phyloP scores from a whole-genome alignment of 2,888 invertebrate species.

The Folsomia candida region DNA sequence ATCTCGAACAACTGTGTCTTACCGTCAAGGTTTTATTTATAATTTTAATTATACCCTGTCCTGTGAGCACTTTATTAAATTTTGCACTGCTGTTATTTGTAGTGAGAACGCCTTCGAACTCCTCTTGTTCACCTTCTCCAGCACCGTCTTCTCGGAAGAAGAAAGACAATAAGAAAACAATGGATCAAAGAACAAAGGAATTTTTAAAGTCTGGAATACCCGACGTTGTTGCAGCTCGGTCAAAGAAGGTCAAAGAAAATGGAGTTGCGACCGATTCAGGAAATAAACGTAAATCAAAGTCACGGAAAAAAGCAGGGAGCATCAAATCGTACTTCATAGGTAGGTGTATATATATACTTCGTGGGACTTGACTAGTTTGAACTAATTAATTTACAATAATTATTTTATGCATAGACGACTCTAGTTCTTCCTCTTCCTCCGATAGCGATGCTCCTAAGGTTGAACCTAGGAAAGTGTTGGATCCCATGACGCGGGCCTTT shows the following conservation, averaged over 20 bases:
- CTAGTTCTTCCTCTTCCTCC: background rate
- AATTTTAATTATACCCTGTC: background rate
- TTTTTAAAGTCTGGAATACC: constrained; percentile 46
- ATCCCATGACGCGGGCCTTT: constrained; percentile 37
- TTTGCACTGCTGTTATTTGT: background rate
- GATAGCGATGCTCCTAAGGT: background rate
- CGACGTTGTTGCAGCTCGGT: constrained; percentile 21
- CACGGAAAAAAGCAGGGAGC: background rate
- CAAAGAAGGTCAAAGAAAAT: constrained; percentile 28
- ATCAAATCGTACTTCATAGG: background rate
- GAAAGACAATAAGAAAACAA: constrained; percentile 20
- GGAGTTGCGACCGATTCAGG: background rate
- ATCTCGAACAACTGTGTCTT: too few species aligned
- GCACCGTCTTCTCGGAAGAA: constrained; percentile 8
- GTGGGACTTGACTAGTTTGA: too few species aligned
- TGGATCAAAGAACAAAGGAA: constrained; percentile 35
- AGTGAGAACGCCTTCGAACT: background rate
- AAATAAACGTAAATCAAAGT: background rate
- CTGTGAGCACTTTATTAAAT: too few species aligned
- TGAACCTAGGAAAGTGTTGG: constrained; percentile 3
- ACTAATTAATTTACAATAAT: too few species aligned
- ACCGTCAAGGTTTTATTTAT: background rate
- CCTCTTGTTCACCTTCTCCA: background rate
- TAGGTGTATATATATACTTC: too few species aligned
- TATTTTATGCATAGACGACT: too few species aligned